Conservation (phyloP, 1,140 invertebrate species). For the Euwallacea fornicatus region DNA sequence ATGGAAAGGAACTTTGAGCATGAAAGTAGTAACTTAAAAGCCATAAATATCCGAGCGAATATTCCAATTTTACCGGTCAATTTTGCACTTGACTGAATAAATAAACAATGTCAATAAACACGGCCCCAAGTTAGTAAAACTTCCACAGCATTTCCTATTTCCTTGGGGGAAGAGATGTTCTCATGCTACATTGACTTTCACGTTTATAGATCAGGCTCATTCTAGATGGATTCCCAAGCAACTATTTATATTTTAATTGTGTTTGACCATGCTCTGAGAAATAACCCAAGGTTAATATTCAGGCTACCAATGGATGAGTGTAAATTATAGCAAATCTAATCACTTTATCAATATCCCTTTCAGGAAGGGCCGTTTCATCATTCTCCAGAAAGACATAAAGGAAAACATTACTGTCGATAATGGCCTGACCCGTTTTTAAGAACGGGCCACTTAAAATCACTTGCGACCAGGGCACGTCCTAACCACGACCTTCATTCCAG, state of each 20-base stretch:
- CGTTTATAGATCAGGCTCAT: background rate
- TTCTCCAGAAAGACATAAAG: constrained; percentile 23
- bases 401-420: constrained; percentile 32
- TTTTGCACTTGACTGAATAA: constrained; percentile 27
- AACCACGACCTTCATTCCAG: constrained; percentile 18
- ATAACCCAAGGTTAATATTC: too few relatives aligned
- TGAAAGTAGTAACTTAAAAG: background rate
- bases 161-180: background rate
- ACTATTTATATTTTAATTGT: too few relatives aligned
- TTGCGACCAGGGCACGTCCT: constrained; percentile 24
- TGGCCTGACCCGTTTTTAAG: constrained; percentile 27
- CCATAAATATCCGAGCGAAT: constrained; percentile 12
- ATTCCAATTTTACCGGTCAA: constrained; percentile 25
- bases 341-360: background rate
- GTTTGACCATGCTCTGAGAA: too few relatives aligned
- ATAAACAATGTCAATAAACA: constrained; percentile 26
- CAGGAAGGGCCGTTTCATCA: background rate
- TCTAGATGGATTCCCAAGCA: too few relatives aligned
- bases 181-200: background rate
- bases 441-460: constrained; percentile 35
- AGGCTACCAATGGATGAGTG: too few relatives aligned
- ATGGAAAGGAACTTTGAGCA: background rate
- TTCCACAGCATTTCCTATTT: constrained; percentile 14
- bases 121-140: constrained; percentile 19
- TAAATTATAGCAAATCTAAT: background rate